Percentiles rank a stretch among this genome's conserved stretches.
These are phyloP conservation scores for Acronicta psi DNA, from an alignment of 2,888 invertebrate species.

Conservation along the genomic window DNA sequence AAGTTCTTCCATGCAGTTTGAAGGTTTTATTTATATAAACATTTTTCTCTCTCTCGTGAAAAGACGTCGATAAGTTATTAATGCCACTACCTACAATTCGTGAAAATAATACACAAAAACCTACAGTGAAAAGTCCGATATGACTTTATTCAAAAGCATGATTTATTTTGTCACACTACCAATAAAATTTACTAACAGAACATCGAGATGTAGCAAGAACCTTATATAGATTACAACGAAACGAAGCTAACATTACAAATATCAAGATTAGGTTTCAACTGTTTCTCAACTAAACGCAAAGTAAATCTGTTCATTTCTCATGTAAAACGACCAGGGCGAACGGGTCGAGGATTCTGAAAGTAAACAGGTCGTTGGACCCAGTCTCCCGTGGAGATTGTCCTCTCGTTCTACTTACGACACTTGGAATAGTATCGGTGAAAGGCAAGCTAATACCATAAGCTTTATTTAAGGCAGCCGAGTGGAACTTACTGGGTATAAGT, in stretches of 20 bases:
- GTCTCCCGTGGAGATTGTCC: constrained; percentile 46
- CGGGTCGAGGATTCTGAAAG: constrained; percentile 56
- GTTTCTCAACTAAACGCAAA: constrained; percentile 15
- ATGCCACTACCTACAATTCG: too few relatives aligned
- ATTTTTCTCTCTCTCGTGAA: too few relatives aligned
- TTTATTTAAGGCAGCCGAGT: constrained; percentile 35
- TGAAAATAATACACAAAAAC: too few relatives aligned
- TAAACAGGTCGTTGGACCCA: constrained; percentile 30
- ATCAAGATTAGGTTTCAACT: constrained; percentile 23
- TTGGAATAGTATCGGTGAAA: constrained; percentile 38
- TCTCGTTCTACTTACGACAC: constrained; percentile 35
- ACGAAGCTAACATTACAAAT: constrained; percentile 27
- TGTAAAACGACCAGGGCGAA: constrained; percentile 35
- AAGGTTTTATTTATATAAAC: background rate
- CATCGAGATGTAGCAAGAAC: background rate
- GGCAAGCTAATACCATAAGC: constrained; percentile 38
- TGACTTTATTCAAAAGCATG: too few relatives aligned
- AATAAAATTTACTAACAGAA: too few relatives aligned
- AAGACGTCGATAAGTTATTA: too few relatives aligned
- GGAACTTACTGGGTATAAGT: constrained; percentile 24
- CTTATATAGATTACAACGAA: constrained; percentile 2
- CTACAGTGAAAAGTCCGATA: too few relatives aligned
- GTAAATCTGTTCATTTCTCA: constrained; percentile 40
- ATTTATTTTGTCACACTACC: too few relatives aligned
- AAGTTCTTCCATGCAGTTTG: constrained; percentile 78